Evolutionary conservation across 2,888 invertebrate species (phyloP).

Genomic region (Xiphydria camelus): DNA sequence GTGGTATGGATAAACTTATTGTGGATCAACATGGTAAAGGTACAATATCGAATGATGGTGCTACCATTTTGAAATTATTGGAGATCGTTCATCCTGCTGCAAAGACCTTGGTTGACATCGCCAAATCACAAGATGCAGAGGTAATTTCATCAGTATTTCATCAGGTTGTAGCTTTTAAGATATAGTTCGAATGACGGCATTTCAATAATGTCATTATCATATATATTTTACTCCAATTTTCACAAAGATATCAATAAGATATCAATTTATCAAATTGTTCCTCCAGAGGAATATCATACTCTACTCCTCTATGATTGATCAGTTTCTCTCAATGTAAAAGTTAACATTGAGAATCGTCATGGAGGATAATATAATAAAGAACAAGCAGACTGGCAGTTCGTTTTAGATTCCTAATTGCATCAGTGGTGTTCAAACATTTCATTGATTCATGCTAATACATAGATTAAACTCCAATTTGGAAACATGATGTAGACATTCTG

Average conservation of each 20-base stretch:
- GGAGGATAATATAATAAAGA: conserved; percentile 39
- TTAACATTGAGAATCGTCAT: conserved; percentile 11
- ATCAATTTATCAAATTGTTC: no score
- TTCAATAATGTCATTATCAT: no score
- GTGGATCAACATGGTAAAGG: conserved; percentile 88
- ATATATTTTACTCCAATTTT: no score
- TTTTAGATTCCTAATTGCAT: conserved; percentile 36
- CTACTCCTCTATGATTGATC: no score
- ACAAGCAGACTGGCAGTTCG: conserved; percentile 42
- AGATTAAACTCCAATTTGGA: no score
- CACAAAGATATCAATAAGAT: no score
- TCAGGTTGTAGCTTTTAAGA: no score
- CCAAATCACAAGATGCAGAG: conserved; percentile 98
- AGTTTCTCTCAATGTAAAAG: no score
- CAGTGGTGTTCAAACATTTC: conserved; percentile 44
- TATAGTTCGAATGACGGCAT: no score
- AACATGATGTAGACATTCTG: no score
- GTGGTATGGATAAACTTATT: conserved; percentile 99
- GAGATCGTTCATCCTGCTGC: conserved; percentile 99
- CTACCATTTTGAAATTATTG: conserved; percentile 97
- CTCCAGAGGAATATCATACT: no score
- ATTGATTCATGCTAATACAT: no score
- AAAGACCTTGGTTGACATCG: conserved; percentile 96
- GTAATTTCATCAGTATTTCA: conserved; percentile 62
- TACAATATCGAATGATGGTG: conserved; percentile 98